Conservation (phyloP, 2,113 vertebrate genomes). For the Mellivora capensis region DNA sequence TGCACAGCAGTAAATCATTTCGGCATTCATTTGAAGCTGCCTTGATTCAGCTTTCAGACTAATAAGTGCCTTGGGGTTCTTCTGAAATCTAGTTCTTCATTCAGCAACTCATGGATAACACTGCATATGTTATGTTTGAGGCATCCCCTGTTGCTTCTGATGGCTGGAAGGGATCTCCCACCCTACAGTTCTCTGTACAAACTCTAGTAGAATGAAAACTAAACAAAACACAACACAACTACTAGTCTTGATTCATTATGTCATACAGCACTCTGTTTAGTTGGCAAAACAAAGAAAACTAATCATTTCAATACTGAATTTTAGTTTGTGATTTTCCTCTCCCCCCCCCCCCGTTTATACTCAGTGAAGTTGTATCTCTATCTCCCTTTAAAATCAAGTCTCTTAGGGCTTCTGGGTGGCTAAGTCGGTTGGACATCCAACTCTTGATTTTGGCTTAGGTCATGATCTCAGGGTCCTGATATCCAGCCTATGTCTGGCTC, state of each 20-base stretch:
- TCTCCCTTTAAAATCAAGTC: not conserved
- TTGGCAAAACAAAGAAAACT: not conserved
- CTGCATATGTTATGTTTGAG: not conserved
- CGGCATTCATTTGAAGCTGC: not conserved
- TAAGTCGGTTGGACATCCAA: not conserved
- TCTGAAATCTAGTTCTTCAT: conserved; percentile 2
- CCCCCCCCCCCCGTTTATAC: not conserved
- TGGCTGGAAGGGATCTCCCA: not conserved
- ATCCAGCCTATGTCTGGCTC: not conserved
- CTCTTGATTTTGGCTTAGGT: not conserved
- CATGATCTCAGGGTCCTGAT: not conserved
- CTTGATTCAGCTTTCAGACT: conserved; percentile 11
- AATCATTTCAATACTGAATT: not conserved
- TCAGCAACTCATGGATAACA: not conserved
- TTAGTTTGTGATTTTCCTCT: not conserved
- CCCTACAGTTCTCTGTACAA: not conserved
- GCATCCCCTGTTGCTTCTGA: not conserved
- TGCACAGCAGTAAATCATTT: conserved; percentile 39
- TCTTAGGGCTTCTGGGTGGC: not conserved
- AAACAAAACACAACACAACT: not conserved
- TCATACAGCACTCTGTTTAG: not conserved
- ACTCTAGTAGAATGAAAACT: not conserved
- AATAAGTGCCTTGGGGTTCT: not conserved
- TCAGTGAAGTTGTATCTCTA: not conserved
- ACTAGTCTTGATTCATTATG: not conserved